Base-by-base conservation (phyloP, 1,140 invertebrate genomes). In the Theocolax elegans region DNA sequence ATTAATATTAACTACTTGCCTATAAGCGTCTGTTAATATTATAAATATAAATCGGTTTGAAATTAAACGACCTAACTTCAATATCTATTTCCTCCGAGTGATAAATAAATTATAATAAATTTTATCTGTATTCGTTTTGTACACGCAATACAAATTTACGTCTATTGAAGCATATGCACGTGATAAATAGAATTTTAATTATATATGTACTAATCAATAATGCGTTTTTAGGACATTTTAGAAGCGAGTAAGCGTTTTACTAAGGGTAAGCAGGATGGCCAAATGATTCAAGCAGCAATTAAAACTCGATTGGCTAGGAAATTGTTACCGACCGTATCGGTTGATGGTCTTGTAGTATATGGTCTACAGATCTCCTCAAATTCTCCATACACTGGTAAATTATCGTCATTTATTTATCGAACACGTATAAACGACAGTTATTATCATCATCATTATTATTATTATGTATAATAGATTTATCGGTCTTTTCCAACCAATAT, bases 271-370 rank as follows among this genome's bases (percentile, higher is more conserved):
- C 81, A 83, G 49, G 84, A 89, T 67, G 79, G 82, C 19, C 73
- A 84, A 17, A 72, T 83, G 19, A 76, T 90, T 67, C 44, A 89
- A 23, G 82, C 83, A 42, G 89, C 89, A 13, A 86, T 90, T 7
- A 81, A 86, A 66, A 82, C 81, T 46, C 85, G 89, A 17, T 80
- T 94, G 4, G 88, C 91, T 3, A 84, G 92, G 58, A 87, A 90
- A 63, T 88, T 90, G 72, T 81, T 92, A 25, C 91, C 92, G 1
- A 82, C 87, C 27, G 85, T 93, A 3, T 90, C 89, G 12, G 78
- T 85, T 4, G 91, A 93, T 72, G 92, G 92, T 25, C 85, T 92
- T 1, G 88, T 93, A 6, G 88, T 93, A 60, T 93, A 93, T 80
- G 88, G 85, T 13, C 71, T 89, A 70, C 81, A 88, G 79, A 84